Conservation (phyloP, 2,113 vertebrate genomes). For the Bubo blakistoni region DNA sequence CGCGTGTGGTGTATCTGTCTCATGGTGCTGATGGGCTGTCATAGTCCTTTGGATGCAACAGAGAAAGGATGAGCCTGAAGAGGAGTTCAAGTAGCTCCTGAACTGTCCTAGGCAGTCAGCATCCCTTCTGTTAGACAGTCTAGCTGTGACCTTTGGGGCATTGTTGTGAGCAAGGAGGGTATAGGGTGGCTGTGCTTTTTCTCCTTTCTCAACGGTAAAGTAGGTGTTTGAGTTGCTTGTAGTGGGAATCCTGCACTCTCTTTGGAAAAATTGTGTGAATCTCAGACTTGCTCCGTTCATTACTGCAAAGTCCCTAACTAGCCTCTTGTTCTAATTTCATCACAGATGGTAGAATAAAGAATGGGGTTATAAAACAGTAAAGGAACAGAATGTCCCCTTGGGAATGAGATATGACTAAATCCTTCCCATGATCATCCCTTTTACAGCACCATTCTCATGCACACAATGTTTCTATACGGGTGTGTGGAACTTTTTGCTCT, state of each 20-base stretch:
- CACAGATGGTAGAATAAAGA: not conserved
- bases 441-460: not conserved
- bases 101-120: not conserved
- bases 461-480: rapidly evolving
- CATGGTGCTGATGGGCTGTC: rapidly evolving
- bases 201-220: not conserved
- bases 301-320: not conserved
- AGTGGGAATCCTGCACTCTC: not conserved
- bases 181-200: not conserved
- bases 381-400: not conserved
- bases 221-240: not conserved
- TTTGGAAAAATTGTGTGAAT: not conserved
- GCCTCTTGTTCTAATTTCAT: not conserved
- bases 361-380: not conserved
- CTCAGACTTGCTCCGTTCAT: not conserved
- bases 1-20: rapidly evolving
- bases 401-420: not conserved
- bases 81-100: not conserved
- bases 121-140: not conserved
- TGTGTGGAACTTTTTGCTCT: not conserved
- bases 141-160: not conserved
- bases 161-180: not conserved
- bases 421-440: not conserved
- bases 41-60: not conserved
- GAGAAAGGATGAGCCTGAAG: not conserved